Evolutionary conservation across 2,797 vertebrate species (phyloP), one percentile per base, ranked within the genome.

Genomic region (Thunnus albacares): DNA sequence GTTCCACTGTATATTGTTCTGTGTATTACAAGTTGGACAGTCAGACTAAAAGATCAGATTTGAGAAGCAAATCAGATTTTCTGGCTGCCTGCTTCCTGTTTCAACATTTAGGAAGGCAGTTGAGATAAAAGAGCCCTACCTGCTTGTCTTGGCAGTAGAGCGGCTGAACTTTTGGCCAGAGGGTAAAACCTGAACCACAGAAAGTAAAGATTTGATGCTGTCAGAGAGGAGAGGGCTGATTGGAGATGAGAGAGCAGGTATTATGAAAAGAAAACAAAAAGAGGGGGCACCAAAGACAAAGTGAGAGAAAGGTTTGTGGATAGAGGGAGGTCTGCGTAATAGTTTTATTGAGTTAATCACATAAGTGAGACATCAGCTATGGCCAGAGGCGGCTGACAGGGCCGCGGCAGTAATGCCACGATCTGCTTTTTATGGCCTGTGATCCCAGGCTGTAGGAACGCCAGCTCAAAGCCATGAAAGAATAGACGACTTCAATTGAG

Each of bases 301-400:
- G 69, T 28, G 28, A 65, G 45, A 47, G 53, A 5, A 60, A 61
- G 57, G 58, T 70, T 51, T 52, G 68, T 59, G 71, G 72, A 79
- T 15, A 79, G 85, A 83, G 77, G 77, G 84, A 83, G 85, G 89
- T 76, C 69, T 72, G 81, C 47, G 75, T 92, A 91, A 93, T 90
- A 74, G 92, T 93, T 94, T 95, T 90, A 95, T 95, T 95, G 79
- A 94, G 92, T 95, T 93, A 94, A 93, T 95, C 85, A 82, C 83
- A 89, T 77, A 89, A 94, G 90, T 83, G 83, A 90, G 86, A 92
- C 84, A 77, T 90, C 88, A 70, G 85, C 20, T 45, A 79, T 90
- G 80, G 87, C 94, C 88, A 49, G 86, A 90, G 94, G 94, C 90
- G 68, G 77, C 80, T 63, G 80, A 79, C 43, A 1, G 66, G 71